phyloP scores from a whole-genome alignment of 2,113 vertebrate genomes.

The Caranx ignobilis region DNA sequence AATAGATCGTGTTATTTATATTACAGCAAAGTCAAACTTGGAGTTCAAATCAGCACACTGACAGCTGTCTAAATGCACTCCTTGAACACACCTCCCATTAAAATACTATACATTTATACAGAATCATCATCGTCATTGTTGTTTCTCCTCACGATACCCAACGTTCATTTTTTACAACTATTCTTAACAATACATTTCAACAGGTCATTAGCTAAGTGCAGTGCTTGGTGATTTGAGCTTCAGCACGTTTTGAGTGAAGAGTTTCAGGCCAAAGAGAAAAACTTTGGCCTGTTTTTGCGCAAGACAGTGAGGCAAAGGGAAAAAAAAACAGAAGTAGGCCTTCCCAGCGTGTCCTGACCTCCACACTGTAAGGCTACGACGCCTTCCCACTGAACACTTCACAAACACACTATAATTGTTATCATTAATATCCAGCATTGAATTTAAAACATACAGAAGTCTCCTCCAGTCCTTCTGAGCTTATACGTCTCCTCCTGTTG shows the following conservation, averaged over 20 bases:
- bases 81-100: conserved; percentile 71
- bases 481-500: conserved; percentile 9
- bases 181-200: conserved; percentile 28
- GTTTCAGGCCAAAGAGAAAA: conserved; percentile 37
- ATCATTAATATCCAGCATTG: conserved; percentile 62
- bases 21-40: conserved; percentile 37
- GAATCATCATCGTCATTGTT: conserved; percentile 26
- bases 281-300: conserved; percentile 20
- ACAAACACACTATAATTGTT: conserved; percentile 43
- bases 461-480: conserved; percentile 37
- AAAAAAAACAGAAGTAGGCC: conserved; percentile 18
- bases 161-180: conserved; percentile 25
- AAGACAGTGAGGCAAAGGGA: conserved; percentile 18
- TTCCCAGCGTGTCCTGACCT: neutral
- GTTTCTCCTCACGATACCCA: conserved; percentile 22
- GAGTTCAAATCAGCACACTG: conserved; percentile 37
- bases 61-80: conserved; percentile 50
- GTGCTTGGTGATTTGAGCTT: conserved; percentile 11
- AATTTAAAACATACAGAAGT: conserved; percentile 53
- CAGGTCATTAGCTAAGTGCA: conserved; percentile 22
- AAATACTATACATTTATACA: conserved; percentile 82
- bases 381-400: conserved; percentile 47
- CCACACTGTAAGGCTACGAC: conserved; percentile 5
- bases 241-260: conserved; percentile 25
- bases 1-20: neutral